These are phyloP conservation scores for Cyclopterus lumpus DNA, from an alignment of 2,797 vertebrate species.

Conservation along the genomic window DNA sequence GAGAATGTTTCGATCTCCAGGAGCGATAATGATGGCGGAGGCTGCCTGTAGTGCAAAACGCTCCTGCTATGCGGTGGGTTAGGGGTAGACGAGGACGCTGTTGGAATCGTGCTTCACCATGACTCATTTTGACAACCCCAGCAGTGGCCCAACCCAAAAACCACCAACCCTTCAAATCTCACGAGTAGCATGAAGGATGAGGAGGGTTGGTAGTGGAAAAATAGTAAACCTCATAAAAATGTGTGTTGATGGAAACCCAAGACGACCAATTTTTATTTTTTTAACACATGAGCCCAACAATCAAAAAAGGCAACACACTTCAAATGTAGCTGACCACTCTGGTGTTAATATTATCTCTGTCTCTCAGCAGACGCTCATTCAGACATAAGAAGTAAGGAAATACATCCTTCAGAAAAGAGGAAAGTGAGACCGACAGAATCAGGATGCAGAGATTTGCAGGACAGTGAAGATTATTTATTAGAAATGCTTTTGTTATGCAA, in stretches of 20 bases:
- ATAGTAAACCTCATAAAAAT: slow-evolving; percentile 47
- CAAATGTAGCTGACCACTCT: slow-evolving; percentile 32
- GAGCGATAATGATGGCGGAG: slow-evolving; percentile 43
- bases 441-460: slow-evolving; percentile 72
- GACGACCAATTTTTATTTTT: slow-evolving; percentile 45
- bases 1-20: slow-evolving; percentile 55
- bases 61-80: slow-evolving; percentile 30
- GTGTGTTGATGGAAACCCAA: slow-evolving; percentile 50
- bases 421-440: slow-evolving; percentile 29
- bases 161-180: slow-evolving; percentile 70
- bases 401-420: slow-evolving; percentile 21
- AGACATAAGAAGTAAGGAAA: slow-evolving; percentile 38
- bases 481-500: slow-evolving; percentile 75
- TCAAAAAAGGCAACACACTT: slow-evolving; percentile 33
- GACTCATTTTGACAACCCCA: slow-evolving; percentile 67
- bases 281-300: slow-evolving; percentile 30
- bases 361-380: slow-evolving; percentile 32
- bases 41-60: slow-evolving; percentile 17
- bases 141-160: slow-evolving; percentile 74
- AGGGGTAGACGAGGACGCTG: slow-evolving; percentile 21
- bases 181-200: slow-evolving; percentile 43
- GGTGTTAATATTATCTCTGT: slow-evolving; percentile 53
- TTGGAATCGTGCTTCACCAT: slow-evolving; percentile 54
- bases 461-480: slow-evolving; percentile 64
- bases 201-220: slow-evolving; percentile 50